Evolutionary conservation across 2,888 invertebrate genomes (phyloP), one percentile per base, ranked within the genome.

Genomic region (Melangyna quadrimaculata): DNA sequence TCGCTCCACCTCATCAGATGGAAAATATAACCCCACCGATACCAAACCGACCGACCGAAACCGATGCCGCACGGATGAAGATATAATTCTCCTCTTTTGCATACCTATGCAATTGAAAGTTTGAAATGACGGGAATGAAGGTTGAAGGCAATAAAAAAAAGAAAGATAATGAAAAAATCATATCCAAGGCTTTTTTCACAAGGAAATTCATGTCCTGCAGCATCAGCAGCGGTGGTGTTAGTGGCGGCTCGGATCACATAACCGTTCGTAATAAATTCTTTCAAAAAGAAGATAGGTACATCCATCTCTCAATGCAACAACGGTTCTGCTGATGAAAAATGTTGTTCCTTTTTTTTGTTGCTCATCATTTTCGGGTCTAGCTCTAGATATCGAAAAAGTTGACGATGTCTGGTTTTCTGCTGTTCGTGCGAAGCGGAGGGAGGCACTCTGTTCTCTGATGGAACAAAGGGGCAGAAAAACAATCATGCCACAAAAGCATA

Each of bases 181-280:
- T 12, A 8, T 69, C 51, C 51, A 75, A 2, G 14, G 0, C 17
- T 55, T 55, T 53, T 27, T 27, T n/a, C 14, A 35, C 72, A 80
- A 63, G 72, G 72, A 73, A 86, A 80, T 65, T 73, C 84, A 72
- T 86, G 84, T 80, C 69, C 80, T 86, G 80, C 57, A 73, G 69
- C 57, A 55, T 19, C 3, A 48, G 22, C 45, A 24, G 9, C 29
- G 17, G 10, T 17, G 40, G 35, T 51, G n/a, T 35, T 51, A 17
- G 48, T 48, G 32, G 40, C 29, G 29, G 67, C 27, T 61, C 32
- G 40, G 59, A 69, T 80, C 79, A 71, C 59, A 79, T 75, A 79
- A 67, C 75, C 57, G 55, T 45, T 81, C 73, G 86, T 70, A 78
- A 81, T 73, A 86, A 81, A 86, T 81, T 86, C 69, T 57, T 80